phyloP scores from a whole-genome alignment of 1,140 invertebrate genomes.

The Danaus plexippus region DNA sequence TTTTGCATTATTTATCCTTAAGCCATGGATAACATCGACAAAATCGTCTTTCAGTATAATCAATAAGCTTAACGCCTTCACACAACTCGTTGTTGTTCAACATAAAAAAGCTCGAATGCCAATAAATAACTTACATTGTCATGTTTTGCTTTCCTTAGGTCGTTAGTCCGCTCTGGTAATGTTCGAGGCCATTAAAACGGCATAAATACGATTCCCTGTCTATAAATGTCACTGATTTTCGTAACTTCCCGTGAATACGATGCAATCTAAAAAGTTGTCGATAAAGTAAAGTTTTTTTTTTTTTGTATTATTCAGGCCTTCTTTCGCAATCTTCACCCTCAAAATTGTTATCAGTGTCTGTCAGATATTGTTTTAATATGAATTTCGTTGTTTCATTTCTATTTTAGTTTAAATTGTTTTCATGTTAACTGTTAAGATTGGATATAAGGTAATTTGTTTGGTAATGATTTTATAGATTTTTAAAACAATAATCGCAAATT shows the following conservation, averaged over 20 bases:
- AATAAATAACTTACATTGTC: constrained; percentile 56
- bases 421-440: no score
- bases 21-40: no score
- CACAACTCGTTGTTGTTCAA: constrained; percentile 11
- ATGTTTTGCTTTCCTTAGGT: constrained; percentile 49
- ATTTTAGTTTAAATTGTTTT: no score
- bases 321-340: no score
- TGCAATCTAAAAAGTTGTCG: constrained; percentile 46
- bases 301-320: constrained; percentile 1
- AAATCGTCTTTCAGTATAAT: constrained; percentile 1
- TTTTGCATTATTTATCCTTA: no score
- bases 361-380: no score
- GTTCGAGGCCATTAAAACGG: constrained; percentile 57
- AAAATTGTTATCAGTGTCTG: no score
- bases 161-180: constrained; percentile 41
- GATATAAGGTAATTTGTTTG: no score
- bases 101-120: constrained; percentile 23
- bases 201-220: constrained; percentile 61
- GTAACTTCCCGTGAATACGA: constrained; percentile 49
- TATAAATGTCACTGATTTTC: constrained; percentile 51
- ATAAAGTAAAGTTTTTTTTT: constrained; percentile 15
- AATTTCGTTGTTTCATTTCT: no score
- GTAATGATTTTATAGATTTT: no score
- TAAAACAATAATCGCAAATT: no score
- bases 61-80: constrained; percentile 12